These are phyloP conservation scores for Drosophila aff. DNA, from an alignment of 1,140 invertebrate genomes.

Conservation along the genomic window DNA sequence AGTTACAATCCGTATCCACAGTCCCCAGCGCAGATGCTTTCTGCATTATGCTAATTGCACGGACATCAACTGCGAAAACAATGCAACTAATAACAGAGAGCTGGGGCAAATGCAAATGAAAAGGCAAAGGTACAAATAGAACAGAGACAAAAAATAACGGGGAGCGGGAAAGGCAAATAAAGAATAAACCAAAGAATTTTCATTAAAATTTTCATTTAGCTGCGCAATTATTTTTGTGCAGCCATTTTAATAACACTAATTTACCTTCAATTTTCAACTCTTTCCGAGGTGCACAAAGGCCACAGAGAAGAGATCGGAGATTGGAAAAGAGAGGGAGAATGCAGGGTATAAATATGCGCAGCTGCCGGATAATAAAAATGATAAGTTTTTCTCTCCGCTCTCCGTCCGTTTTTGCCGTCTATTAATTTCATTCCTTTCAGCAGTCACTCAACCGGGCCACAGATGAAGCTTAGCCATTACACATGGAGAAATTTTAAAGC, in stretches of 20 bases:
- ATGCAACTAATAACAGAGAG: slow-evolving; percentile 46
- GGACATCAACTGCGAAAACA: slow-evolving; percentile 51
- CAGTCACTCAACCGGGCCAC: slow-evolving; percentile 47
- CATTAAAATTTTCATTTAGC: slow-evolving; percentile 81
- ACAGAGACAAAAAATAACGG: not conserved
- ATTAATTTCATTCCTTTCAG: slow-evolving; percentile 63
- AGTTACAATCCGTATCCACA: not conserved
- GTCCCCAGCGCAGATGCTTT: slow-evolving; percentile 18
- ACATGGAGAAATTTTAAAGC: not conserved
- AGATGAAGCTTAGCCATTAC: slow-evolving; percentile 34
- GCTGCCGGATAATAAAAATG: slow-evolving; percentile 61
- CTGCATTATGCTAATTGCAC: slow-evolving; percentile 59
- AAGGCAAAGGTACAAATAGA: slow-evolving; percentile 11
- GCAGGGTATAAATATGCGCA: slow-evolving; percentile 54
- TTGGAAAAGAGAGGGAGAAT: not conserved
- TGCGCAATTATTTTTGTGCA: slow-evolving; percentile 80
- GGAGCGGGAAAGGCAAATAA: not conserved
- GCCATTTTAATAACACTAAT: slow-evolving; percentile 82
- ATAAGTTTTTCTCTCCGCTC: slow-evolving; percentile 62
- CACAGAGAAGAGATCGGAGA: slow-evolving; percentile 16
- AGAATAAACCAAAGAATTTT: slow-evolving; percentile 72
- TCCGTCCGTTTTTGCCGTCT: slow-evolving; percentile 24
- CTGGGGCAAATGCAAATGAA: slow-evolving; percentile 1
- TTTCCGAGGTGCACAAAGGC: slow-evolving; percentile 47
- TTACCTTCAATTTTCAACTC: slow-evolving; percentile 75